Evolutionary conservation across 2,797 vertebrate genomes (phyloP), one percentile per base, ranked within the genome.

Genomic region (Cephalopachus bancanus): DNA sequence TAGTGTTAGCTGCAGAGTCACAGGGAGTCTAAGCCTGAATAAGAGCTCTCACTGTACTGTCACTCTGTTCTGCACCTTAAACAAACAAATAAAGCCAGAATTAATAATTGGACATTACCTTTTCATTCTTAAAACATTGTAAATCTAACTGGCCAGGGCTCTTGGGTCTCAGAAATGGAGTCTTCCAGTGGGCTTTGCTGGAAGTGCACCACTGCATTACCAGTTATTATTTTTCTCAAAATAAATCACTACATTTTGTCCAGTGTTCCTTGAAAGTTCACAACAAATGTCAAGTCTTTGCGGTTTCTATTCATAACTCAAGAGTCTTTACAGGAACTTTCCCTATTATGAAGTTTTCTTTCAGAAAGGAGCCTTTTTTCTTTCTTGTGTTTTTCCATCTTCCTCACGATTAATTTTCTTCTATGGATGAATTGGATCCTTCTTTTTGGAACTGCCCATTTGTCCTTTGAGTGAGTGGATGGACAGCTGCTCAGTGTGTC

Each of bases 181-280:
- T 72, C 81, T 94, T 65, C 55, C 7, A 10, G 7, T 10, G 10
- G 17, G 51, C 78, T 64, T 44, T 75, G 28, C 5, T 91, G 9
- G 30, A 83, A 93, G 11, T 71, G 16, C 1, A 86, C 7, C n/a
- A 81, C 24, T 28, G 7, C 74, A 24, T 49, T 78, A 59, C 4
- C 9, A 65, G n/a, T 83, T 89, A 78, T 19, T 83, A 55, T 93
- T 92, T 93, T 74, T 76, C 67, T 74, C 91, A 96, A 94, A 83
- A 28, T 79, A 65, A 91, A 62, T 62, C 26, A 51, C 24, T 79
- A 26, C 14, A 26, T 94, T 93, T 80, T 80, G 24, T 89, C 20
- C 10, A 67, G 53, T 14, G 3, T 89, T 74, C 75, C 57, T 92
- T 87, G 37, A 84, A 83, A 87, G 30, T 60, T 94, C 24, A 92